A percentile compares a stretch with the other conserved stretches of the same genome.
phyloP scores from a whole-genome alignment of 1,140 invertebrate genomes.

The Drosophila ogumai region DNA sequence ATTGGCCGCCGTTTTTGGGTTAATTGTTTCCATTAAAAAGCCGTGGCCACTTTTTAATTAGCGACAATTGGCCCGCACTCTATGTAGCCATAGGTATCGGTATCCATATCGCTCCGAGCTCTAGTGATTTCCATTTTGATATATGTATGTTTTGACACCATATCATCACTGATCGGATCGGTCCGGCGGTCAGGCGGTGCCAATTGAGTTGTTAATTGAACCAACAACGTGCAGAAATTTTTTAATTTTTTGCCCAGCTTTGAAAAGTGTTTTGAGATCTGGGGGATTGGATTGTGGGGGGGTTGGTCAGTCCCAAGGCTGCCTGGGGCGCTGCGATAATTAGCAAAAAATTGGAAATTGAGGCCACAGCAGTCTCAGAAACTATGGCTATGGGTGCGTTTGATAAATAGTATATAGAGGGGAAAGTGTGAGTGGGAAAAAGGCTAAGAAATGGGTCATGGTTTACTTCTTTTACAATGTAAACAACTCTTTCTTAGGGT shows the following conservation, averaged over 20 bases:
- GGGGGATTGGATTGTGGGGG: background rate
- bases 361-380: constrained; percentile 17
- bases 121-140: constrained; percentile 79
- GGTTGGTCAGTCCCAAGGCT: constrained; percentile 49
- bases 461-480: background rate
- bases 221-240: constrained; percentile 66
- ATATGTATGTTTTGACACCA: constrained; percentile 81
- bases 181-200: constrained; percentile 21
- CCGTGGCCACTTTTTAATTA: constrained; percentile 82
- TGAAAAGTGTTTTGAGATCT: constrained; percentile 26
- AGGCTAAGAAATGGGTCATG: background rate
- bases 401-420: constrained; percentile 28
- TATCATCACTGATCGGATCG: constrained; percentile 20
- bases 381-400: constrained; percentile 1
- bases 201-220: constrained; percentile 83
- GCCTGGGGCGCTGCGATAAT: constrained; percentile 42
- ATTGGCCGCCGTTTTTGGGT: constrained; percentile 78
- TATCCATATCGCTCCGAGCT: constrained; percentile 33
- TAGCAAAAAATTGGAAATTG: constrained; percentile 40
- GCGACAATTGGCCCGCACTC: constrained; percentile 68
- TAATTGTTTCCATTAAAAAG: constrained; percentile 84
- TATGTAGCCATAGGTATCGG: constrained; percentile 24
- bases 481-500: background rate
- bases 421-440: constrained; percentile 3
- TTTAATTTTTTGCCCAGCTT: constrained; percentile 31